Conservation (phyloP, 1,140 invertebrate species). For the Temnothorax longispinosus region DNA sequence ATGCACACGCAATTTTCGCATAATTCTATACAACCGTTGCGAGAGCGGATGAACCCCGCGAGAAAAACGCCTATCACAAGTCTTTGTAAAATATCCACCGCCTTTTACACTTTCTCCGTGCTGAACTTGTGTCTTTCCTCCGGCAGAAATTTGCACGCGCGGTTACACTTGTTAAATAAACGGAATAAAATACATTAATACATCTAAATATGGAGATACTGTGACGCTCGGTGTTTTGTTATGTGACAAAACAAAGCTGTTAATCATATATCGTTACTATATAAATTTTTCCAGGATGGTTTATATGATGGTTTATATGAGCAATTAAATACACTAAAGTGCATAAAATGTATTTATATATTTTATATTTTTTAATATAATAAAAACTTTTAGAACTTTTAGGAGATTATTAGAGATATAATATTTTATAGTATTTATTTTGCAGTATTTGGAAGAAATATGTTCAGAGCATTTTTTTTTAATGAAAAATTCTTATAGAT, state of each 20-base stretch:
- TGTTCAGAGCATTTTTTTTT: background rate
- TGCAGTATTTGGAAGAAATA: background rate
- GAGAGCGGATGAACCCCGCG: conserved; percentile 19
- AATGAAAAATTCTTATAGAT: background rate
- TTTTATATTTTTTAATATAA: background rate
- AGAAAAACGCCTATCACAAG: conserved; percentile 24
- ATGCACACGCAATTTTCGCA: conserved; percentile 50
- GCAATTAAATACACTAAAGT: background rate
- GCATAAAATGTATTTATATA: background rate
- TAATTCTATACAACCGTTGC: conserved; percentile 52
- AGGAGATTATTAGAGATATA: background rate
- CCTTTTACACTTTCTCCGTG: background rate
- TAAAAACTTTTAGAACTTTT: background rate
- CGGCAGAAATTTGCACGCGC: background rate
- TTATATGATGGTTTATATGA: background rate
- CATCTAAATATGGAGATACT: background rate
- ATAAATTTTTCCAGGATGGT: background rate
- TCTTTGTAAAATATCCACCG: background rate
- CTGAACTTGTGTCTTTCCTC: background rate
- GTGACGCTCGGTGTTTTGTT: background rate
- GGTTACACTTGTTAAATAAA: background rate
- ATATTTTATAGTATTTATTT: background rate
- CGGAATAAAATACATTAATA: background rate
- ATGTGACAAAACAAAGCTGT: background rate
- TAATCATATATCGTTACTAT: background rate